Evolutionary conservation across 92 coral and sea anemone species (phyloP), one percentile per base, ranked within the genome.

Genomic region (Actinostola sp.): DNA sequence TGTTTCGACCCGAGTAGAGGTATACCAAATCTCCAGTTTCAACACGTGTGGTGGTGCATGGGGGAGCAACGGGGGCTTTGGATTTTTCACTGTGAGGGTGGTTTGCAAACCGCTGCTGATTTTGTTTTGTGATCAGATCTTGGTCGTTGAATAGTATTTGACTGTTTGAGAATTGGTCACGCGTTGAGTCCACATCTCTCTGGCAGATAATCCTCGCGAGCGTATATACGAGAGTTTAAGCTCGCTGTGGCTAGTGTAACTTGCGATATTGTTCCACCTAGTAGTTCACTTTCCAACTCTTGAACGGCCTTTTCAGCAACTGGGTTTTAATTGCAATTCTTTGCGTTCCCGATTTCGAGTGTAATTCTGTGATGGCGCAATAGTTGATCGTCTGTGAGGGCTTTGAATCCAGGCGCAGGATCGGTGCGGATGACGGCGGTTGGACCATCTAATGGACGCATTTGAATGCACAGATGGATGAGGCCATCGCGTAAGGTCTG

Each of bases 391-490:
- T 74, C 46, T 26, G 44, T 72, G 2, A 88, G 80, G 2, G 77
- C 77, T 57, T 78, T 83, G 43, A 82, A 78, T 33, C 83, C 86
- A 8, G 86, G 73, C 57, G 89, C 86, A 20, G 86, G 92, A 56
- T 82, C 88, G 35, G 89, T 82, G 3, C 77, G 68, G 53, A 88
- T 79, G 23, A 84, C 69, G 28, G 83, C 83, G 24, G 71, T 48
- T 1, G 84, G 80, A 11, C 89, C 89, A 25, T 78, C 89, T 48
- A 78, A 17, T n/a, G 92, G 84, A 61, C 82, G 81, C n/a, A 87
- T 16, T 24, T 76, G 80, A 63, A 87, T 59, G 82, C 84, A 82
- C 23, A 82, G 66, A n/a, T 33, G 58, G 0, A 65, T 61, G 11
- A 82, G 73, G 55, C 75, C 89, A 27, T 87, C 76, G 17, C 83